Conservation (phyloP, 2,888 invertebrate species). For the Cosmorhoe ocellata region DNA sequence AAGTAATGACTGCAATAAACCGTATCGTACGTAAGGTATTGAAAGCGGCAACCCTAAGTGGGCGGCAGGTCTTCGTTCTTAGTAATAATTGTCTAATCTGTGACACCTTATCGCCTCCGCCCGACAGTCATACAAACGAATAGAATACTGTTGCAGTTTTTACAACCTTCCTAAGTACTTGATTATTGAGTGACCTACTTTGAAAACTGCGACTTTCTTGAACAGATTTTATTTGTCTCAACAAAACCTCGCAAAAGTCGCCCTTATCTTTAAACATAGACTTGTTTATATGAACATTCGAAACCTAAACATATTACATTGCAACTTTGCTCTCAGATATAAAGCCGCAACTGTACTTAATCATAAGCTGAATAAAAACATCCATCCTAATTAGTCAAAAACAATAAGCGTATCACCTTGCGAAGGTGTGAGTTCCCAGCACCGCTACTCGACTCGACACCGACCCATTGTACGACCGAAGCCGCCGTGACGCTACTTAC, state of each 20-base stretch:
- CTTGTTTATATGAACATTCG: not conserved
- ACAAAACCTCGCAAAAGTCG: constrained; percentile 32
- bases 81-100: constrained; percentile 30
- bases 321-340: not conserved
- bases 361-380: constrained; percentile 43
- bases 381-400: constrained; percentile 71
- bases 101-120: constrained; percentile 69
- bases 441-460: constrained; percentile 77
- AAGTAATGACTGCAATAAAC: constrained; percentile 23
- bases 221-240: constrained; percentile 34
- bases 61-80: constrained; percentile 46
- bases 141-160: constrained; percentile 67
- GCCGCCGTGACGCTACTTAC: constrained; percentile 81
- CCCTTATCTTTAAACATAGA: constrained; percentile 2
- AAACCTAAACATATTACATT: constrained; percentile 4
- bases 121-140: constrained; percentile 60
- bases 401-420: constrained; percentile 75
- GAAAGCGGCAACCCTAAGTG: constrained; percentile 58
- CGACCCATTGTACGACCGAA: constrained; percentile 78
- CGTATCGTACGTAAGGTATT: no score
- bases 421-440: constrained; percentile 76
- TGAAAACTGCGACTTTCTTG: constrained; percentile 35
- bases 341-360: constrained; percentile 19
- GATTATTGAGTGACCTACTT: constrained; percentile 53
- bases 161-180: constrained; percentile 49